Percentiles rank a stretch among this genome's conserved stretches.
Evolutionary conservation across 2,797 vertebrate genomes (phyloP).

Genomic region (Mus spretus): DNA sequence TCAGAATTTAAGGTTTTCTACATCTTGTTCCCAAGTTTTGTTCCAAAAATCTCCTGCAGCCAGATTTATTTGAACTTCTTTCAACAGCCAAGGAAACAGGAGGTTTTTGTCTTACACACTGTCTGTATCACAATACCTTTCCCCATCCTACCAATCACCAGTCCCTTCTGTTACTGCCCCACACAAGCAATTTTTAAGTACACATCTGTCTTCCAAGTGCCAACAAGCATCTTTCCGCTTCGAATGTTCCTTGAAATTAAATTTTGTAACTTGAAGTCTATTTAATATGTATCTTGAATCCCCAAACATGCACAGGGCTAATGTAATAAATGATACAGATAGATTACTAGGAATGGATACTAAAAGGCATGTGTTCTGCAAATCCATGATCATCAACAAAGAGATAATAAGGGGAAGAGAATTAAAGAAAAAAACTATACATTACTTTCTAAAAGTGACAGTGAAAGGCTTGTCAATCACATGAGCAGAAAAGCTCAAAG

Average conservation of each 20-base stretch:
- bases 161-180: background rate
- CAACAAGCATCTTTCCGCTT: background rate
- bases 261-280: background rate
- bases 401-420: background rate
- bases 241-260: background rate
- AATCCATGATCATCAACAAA: background rate
- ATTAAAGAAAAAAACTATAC: background rate
- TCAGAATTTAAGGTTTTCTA: slow-evolving; percentile 24
- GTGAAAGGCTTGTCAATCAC: background rate
- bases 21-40: background rate
- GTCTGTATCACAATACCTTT: background rate
- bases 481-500: background rate
- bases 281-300: background rate
- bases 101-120: slow-evolving; percentile 1
- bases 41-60: background rate
- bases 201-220: background rate
- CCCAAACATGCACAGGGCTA: background rate
- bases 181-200: background rate
- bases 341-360: background rate
- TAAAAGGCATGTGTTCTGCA: background rate
- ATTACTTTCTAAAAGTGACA: background rate
- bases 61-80: background rate
- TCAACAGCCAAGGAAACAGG: background rate
- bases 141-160: background rate
- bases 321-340: background rate